These are phyloP conservation scores for Diplogasteroides magnus DNA, from an alignment of 1,140 invertebrate genomes.

Conservation along the genomic window DNA sequence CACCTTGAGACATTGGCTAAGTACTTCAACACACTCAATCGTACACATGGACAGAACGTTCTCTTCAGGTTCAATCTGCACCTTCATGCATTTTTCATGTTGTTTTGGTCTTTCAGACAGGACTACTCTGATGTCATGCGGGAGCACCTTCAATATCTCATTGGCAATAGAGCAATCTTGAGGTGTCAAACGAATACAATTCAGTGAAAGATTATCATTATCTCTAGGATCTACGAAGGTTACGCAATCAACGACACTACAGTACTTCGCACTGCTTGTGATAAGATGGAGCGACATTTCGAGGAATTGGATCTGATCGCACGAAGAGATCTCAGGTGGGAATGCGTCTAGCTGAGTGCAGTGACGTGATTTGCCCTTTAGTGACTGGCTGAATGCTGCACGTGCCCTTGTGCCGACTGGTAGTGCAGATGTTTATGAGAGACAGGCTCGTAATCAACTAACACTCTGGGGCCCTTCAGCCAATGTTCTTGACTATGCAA, in stretches of 20 bases:
- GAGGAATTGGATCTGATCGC: background rate
- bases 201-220: background rate
- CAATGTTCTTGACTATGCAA: constrained; percentile 25
- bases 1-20: background rate
- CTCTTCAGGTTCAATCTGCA: constrained; percentile 17
- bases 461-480: constrained; percentile 23
- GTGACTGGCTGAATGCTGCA: constrained; percentile 1
- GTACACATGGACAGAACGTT: background rate
- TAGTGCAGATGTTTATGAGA: constrained; percentile 6
- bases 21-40: background rate
- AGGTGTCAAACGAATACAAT: background rate
- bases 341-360: too few relatives aligned
- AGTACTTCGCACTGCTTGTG: background rate
- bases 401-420: background rate
- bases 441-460: constrained; percentile 6
- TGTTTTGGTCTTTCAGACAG: constrained; percentile 7
- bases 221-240: background rate
- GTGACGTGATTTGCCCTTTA: too few relatives aligned
- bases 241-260: background rate
- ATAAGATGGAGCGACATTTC: background rate
- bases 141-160: constrained; percentile 8
- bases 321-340: background rate
- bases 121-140: constrained; percentile 18
- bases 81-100: background rate
- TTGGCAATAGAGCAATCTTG: constrained; percentile 11